Conservation (phyloP, 2,888 invertebrate genomes). For the Zaprionus bogoriensis region DNA sequence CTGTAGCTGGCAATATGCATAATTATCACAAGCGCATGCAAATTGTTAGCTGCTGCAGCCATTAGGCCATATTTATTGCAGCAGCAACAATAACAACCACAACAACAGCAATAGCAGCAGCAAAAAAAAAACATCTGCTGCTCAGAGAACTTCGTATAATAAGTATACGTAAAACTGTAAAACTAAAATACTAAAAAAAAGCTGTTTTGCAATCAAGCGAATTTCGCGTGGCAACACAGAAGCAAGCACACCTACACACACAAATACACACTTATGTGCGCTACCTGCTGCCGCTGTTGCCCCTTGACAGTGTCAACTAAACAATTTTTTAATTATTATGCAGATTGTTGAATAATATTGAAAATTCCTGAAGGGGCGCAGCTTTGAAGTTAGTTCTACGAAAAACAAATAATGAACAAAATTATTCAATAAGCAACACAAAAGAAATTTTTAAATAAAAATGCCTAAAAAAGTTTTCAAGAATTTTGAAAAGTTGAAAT, state of each 20-base stretch:
- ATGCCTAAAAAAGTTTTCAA: not conserved
- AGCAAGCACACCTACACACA: not conserved
- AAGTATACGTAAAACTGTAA: not conserved
- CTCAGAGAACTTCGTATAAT: conserved; percentile 10
- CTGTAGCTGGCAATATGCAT: not conserved
- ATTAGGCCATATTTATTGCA: conserved; percentile 23
- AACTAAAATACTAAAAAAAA: conserved; percentile 26
- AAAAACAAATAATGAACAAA: too few species aligned
- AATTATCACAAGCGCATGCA: conserved; percentile 29
- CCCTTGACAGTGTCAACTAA: not conserved
- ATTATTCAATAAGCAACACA: not conserved
- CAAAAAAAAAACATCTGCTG: conserved; percentile 31
- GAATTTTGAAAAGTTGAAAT: not conserved
- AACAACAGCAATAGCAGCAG: not conserved
- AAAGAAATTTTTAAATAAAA: not conserved
- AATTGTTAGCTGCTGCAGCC: conserved; percentile 32
- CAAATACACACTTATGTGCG: not conserved
- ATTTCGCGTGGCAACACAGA: conserved; percentile 2
- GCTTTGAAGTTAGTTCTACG: too few species aligned
- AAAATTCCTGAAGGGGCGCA: too few species aligned
- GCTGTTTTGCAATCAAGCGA: conserved; percentile 42
- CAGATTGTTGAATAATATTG: not conserved
- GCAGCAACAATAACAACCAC: conserved; percentile 15
- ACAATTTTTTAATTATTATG: not conserved
- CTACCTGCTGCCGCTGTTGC: not conserved